A percentile compares a stretch with the other conserved stretches of the same genome.
Evolutionary conservation across 2,888 invertebrate genomes (phyloP).

Genomic region (Lacanobia wlatinum): DNA sequence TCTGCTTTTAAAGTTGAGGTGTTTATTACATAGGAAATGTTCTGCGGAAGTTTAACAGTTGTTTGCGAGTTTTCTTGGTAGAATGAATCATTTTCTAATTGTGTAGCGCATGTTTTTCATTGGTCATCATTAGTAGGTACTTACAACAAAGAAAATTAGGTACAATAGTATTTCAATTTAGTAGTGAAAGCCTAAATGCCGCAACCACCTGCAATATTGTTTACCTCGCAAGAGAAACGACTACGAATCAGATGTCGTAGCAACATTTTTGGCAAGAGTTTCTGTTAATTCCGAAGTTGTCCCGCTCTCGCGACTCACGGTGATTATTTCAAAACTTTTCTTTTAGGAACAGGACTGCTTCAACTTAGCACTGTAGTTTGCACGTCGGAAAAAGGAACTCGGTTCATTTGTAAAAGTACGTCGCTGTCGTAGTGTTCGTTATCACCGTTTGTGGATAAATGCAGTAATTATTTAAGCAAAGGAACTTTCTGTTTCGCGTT

Average conservation of each 20-base stretch:
- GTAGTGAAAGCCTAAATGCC: conserved; percentile 13
- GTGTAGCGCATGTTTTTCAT: not conserved
- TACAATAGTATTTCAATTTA: not conserved
- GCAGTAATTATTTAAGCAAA: conserved; percentile 49
- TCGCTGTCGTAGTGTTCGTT: conserved; percentile 54
- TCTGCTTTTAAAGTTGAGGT: not conserved
- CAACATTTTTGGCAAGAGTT: conserved; percentile 78
- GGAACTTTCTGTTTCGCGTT: conserved; percentile 55
- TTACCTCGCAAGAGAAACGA: conserved; percentile 24
- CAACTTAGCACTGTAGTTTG: conserved; percentile 61
- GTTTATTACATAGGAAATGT: not conserved
- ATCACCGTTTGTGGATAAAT: conserved; percentile 54
- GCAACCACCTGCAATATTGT: conserved; percentile 34
- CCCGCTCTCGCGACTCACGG: conserved; percentile 67
- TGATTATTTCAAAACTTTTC: conserved; percentile 73
- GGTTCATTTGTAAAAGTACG: conserved; percentile 44
- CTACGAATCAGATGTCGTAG: conserved; percentile 68
- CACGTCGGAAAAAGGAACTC: conserved; percentile 66
- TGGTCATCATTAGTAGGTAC: conserved; percentile 8
- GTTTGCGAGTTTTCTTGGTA: not conserved
- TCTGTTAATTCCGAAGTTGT: conserved; percentile 78
- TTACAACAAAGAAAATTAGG: not conserved
- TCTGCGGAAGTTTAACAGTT: conserved; percentile 1
- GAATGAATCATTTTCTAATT: not conserved
- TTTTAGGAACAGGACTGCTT: conserved; percentile 67